Conservation (phyloP, 2,113 vertebrate species). For the Marcusenius ussheri region DNA sequence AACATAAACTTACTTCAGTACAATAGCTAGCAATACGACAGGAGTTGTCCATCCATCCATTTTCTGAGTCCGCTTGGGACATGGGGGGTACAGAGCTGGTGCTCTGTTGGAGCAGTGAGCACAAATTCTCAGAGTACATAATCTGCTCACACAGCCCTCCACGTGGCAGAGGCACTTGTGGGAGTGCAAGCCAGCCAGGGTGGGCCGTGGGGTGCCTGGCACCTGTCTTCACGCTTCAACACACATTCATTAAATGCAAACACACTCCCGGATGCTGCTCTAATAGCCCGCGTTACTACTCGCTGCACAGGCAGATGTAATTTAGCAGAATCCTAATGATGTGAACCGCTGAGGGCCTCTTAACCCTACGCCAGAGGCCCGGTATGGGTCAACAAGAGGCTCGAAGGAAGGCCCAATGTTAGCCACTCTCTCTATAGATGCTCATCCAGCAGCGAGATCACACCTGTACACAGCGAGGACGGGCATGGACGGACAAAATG, state of each 20-base stretch:
- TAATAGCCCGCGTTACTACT: not conserved
- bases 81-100: too few species aligned
- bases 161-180: not conserved
- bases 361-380: not conserved
- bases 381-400: not conserved
- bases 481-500: not conserved
- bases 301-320: slow-evolving; percentile 11
- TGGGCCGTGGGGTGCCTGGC: not conserved
- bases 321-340: not conserved
- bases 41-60: not conserved
- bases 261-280: not conserved
- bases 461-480: not conserved
- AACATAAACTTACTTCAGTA: not conserved
- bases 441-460: not conserved
- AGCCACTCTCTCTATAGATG: not conserved
- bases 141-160: not conserved
- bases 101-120: too few species aligned
- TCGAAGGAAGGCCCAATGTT: not conserved
- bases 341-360: not conserved
- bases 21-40: not conserved
- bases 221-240: not conserved
- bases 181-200: not conserved
- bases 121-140: not conserved
- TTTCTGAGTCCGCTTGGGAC: too few species aligned
- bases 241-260: slow-evolving; percentile 20